A percentile compares a stretch with the other conserved stretches of the same genome.
Evolutionary conservation across 2,888 invertebrate species (phyloP).

Genomic region (Neuroscelio doddi): DNA sequence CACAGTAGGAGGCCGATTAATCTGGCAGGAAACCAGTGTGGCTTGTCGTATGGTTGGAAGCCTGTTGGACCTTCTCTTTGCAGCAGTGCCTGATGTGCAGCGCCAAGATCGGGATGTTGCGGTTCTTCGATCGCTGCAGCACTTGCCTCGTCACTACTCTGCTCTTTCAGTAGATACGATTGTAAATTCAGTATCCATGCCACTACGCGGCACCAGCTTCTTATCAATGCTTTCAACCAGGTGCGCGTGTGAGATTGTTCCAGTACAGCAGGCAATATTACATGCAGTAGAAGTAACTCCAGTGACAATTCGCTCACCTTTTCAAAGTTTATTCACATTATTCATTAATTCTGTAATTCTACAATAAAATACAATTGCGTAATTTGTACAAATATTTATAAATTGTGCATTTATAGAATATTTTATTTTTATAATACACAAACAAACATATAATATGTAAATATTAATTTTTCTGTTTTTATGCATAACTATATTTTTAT

Average conservation of each 20-base stretch:
- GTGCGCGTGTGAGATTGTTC: constrained; percentile 97
- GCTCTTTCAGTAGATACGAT: constrained; percentile 90
- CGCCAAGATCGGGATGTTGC: constrained; percentile 76
- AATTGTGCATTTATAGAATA: too few species aligned
- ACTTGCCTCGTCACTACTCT: constrained; percentile 66
- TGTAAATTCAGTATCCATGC: constrained; percentile 90
- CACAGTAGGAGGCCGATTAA: constrained; percentile 80
- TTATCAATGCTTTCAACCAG: constrained; percentile 92
- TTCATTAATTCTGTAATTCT: too few species aligned
- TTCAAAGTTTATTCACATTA: too few species aligned
- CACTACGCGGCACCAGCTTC: constrained; percentile 88
- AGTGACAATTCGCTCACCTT: constrained; percentile 93
- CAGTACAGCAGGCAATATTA: constrained; percentile 94
- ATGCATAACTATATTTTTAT: too few species aligned
- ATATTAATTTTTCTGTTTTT: too few species aligned
- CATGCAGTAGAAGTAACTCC: constrained; percentile 92
- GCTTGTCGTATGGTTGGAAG: constrained; percentile 92
- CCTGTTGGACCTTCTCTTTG: constrained; percentile 85
- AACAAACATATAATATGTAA: too few species aligned
- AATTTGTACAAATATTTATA: too few species aligned
- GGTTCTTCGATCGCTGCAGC: constrained; percentile 65
- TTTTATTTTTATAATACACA: too few species aligned
- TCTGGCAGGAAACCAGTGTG: constrained; percentile 85
- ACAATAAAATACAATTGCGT: too few species aligned
- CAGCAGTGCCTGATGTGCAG: constrained; percentile 91